Conservation (phyloP, 2,888 invertebrate species). For the Latrodectus hesperus region DNA sequence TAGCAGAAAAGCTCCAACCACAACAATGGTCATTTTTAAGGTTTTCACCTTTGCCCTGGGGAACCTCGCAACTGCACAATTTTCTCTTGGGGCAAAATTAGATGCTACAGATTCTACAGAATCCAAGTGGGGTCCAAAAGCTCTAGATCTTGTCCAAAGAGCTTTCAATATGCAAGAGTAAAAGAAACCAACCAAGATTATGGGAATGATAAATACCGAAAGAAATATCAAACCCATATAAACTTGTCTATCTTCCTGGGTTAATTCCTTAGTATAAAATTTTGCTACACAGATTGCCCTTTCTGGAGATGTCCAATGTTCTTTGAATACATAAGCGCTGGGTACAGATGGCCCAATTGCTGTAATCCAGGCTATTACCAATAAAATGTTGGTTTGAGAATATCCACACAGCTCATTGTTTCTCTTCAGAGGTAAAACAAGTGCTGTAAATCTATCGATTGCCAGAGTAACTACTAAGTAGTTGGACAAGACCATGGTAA, state of each 20-base stretch:
- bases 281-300: constrained; percentile 61
- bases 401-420: neutral
- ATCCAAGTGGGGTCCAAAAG: constrained; percentile 8
- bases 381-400: constrained; percentile 13
- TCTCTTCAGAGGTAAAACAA: constrained; percentile 73
- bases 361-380: constrained; percentile 44
- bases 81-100: constrained; percentile 4
- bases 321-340: constrained; percentile 58
- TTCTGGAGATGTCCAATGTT: constrained; percentile 31
- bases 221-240: constrained; percentile 65
- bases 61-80: constrained; percentile 70
- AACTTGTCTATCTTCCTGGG: constrained; percentile 25
- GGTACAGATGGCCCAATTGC: constrained; percentile 60
- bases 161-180: constrained; percentile 49
- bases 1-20: constrained; percentile 74
- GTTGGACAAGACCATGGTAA: constrained; percentile 74
- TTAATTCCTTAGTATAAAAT: constrained; percentile 46
- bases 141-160: constrained; percentile 43
- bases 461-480: constrained; percentile 75
- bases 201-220: constrained; percentile 61
- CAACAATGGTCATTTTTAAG: constrained; percentile 75
- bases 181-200: constrained; percentile 41
- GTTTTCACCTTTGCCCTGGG: constrained; percentile 75
- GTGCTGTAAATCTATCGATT: constrained; percentile 74
- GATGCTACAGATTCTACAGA: constrained; percentile 30